Conservation (phyloP, 2,888 invertebrate species). For the Thysanoteuthis rhombus region DNA sequence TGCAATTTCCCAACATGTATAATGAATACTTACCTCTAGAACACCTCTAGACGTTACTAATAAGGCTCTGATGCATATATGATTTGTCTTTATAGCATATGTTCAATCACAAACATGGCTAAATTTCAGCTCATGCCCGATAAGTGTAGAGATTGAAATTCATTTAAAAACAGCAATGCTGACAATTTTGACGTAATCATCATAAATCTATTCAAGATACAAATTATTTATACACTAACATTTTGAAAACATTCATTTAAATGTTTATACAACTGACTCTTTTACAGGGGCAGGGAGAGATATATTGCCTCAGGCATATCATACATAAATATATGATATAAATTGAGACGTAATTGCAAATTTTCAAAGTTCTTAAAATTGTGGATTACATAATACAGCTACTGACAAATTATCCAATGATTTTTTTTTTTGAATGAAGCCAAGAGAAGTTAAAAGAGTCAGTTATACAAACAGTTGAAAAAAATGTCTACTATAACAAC, state of each 20-base stretch:
- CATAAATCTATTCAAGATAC: background rate
- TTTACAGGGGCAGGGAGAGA: background rate
- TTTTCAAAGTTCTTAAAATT: too few relatives aligned
- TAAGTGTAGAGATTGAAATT: background rate
- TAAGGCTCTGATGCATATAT: background rate
- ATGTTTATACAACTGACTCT: conserved; percentile 27
- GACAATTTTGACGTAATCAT: background rate
- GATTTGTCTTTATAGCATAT: background rate
- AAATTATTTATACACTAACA: background rate
- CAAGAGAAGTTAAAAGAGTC: background rate
- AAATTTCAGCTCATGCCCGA: background rate
- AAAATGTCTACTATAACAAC: conserved; percentile 1
- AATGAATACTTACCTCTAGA: background rate
- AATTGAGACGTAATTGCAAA: too few relatives aligned
- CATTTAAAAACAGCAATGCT: background rate
- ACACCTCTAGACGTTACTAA: background rate
- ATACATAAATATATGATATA: too few relatives aligned
- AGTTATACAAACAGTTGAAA: conserved; percentile 18
- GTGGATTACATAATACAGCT: too few relatives aligned
- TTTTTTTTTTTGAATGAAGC: background rate
- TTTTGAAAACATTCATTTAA: background rate
- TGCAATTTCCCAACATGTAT: background rate
- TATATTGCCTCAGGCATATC: background rate
- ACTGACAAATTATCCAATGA: background rate
- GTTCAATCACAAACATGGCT: background rate